Percentiles rank a stretch among this genome's conserved stretches.
Evolutionary conservation across 2,113 vertebrate genomes (phyloP).

Genomic region (Butorides virescens): DNA sequence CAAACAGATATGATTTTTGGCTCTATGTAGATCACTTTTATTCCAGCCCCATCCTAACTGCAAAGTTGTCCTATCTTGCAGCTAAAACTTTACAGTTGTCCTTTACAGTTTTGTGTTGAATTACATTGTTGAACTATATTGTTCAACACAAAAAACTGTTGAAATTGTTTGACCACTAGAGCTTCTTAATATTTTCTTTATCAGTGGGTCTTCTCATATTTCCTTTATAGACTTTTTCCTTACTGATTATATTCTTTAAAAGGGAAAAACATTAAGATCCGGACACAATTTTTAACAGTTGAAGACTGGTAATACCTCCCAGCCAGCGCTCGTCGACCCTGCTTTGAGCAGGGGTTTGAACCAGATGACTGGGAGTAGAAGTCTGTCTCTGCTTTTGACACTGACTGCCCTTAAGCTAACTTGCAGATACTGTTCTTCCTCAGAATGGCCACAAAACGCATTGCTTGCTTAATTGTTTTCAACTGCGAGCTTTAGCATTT

Average conservation of each 20-base stretch:
- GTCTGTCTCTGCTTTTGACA: neutral
- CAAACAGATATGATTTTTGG: neutral
- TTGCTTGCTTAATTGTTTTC: neutral
- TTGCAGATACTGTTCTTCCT: neutral
- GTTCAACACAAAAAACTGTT: neutral
- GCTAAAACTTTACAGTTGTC: neutral
- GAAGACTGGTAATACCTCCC: neutral
- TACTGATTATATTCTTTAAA: neutral
- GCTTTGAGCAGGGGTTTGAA: neutral
- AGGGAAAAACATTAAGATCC: neutral
- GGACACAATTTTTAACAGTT: neutral
- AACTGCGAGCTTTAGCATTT: neutral
- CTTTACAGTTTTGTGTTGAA: neutral
- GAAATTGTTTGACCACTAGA: neutral
- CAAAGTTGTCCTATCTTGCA: neutral
- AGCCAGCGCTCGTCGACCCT: fast-evolving
- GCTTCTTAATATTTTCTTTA: neutral
- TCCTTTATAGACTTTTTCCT: neutral
- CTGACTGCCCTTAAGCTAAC: neutral
- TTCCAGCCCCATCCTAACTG: neutral
- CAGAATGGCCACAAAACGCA: neutral
- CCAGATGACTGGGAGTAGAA: neutral
- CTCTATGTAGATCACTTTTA: neutral
- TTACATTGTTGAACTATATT: neutral
- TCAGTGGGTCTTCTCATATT: neutral